Evolutionary conservation across 2,888 invertebrate genomes (phyloP), one percentile per base, ranked within the genome.

Genomic region (Heliconius sara): DNA sequence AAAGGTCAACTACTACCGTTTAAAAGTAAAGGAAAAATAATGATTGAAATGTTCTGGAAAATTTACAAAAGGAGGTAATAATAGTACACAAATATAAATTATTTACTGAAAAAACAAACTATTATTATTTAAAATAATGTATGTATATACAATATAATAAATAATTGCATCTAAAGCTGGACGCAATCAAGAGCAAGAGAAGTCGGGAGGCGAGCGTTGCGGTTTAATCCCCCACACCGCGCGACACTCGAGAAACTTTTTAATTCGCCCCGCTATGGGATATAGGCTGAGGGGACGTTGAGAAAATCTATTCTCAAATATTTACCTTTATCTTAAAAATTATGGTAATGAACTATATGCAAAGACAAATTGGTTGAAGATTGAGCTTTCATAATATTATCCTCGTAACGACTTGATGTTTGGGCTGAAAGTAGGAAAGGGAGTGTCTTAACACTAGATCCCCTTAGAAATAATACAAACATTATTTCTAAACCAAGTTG

Each of bases 161-260:
- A 19, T 57, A 30, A 73, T 60, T 73, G 34, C 39, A 60, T 73
- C 34, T 39, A n/a, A 73, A 60, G 34, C 60, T 73, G 73, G 76
- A 73, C 79, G 70, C 34, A 71, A 67, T 79, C 60, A 68, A 71
- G 76, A 72, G 76, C 66, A 73, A 72, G 43, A 67, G 76, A 70
- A 73, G 79, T 79, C 77, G 72, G n/a, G 79, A 77, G 76, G 67
- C 77, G 77, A 77, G 47, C 74, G 66, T 67, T 71, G 72, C 52
- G 76, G 79, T 68, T 63, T 66, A 65, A 60, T 73, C 79, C 63
- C 75, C 77, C 79, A 76, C 79, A 67, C 67, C 77, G 67, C 68
- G 52, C 79, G 22, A 72, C 71, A 66, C 74, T 63, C 66, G 57
- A 76, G 67, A 82, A 88, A 89, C 88, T 89, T 90, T 89, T 89